A percentile compares a stretch with the other conserved stretches of the same genome.
These are phyloP conservation scores for Naja naja DNA, from an alignment of 2,113 vertebrate species.

Conservation along the genomic window DNA sequence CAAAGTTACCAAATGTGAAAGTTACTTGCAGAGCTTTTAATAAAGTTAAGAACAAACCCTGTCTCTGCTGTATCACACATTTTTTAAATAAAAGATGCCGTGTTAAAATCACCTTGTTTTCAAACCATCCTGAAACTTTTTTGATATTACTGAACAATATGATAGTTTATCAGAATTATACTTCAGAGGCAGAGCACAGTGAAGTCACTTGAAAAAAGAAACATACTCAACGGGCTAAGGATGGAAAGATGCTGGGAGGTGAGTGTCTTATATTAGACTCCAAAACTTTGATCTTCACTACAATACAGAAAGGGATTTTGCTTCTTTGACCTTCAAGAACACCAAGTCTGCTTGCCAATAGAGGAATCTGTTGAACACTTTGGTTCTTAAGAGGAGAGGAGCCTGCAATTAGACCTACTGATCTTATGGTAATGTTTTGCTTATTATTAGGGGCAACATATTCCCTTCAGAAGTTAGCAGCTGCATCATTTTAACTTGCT, in stretches of 20 bases:
- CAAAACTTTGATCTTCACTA: background rate
- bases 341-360: background rate
- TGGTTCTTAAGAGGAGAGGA: slow-evolving; percentile 33
- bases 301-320: slow-evolving; percentile 1
- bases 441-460: slow-evolving; percentile 11
- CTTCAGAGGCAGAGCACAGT: slow-evolving; percentile 28
- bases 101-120: slow-evolving; percentile 4
- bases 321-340: slow-evolving; percentile 17
- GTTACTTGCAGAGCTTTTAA: background rate
- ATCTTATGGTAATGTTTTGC: slow-evolving; percentile 33
- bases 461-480: slow-evolving; percentile 40
- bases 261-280: background rate
- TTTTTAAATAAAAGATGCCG: background rate
- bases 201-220: background rate
- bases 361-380: slow-evolving; percentile 22
- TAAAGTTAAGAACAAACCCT: slow-evolving; percentile 32
- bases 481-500: slow-evolving; percentile 35
- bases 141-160: background rate
- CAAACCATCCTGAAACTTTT: slow-evolving; percentile 28
- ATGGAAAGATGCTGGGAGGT: slow-evolving; percentile 9
- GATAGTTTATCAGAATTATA: slow-evolving; percentile 17
- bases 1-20: slow-evolving; percentile 29
- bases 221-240: slow-evolving; percentile 1
- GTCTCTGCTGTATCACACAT: background rate
- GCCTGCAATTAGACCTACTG: slow-evolving; percentile 21